Base-by-base conservation (phyloP, 2,888 invertebrate species). In the Caenorhabditis becei region DNA sequence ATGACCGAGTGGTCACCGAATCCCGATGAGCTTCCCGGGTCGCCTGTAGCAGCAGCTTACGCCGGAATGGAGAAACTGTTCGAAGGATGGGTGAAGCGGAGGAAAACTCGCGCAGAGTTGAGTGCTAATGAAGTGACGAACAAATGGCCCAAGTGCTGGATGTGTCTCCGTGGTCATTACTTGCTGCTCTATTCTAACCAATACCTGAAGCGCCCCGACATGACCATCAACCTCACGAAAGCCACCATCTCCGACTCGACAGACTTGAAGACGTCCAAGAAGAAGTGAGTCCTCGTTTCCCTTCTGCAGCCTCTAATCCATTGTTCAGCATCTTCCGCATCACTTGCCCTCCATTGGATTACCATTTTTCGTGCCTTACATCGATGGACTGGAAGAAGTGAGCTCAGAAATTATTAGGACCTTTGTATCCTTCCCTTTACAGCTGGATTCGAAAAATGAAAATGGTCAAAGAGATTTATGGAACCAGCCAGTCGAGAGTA, bases 81-180 rank as follows among this genome's bases (percentile, higher is more conserved):
- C 66, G 87, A 87, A 77, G 87, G 87, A 80, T 87, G 87, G 87
- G 82, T 86, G 11, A 72, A 83, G 28, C 65, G 87, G 49, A 69
- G 87, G 77, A 87, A 87, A 77, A 87, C 86, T 10, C 37, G 80
- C 0, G 83, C 82, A 5, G 87, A 87, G 63, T 62, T 86, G 37
- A 80, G 70, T 26, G 74, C 75, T 0, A 62, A 77, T 23, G 86
- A 84, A 24, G 66, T 77, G 20, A 87, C 86, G 18, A 87, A 87
- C 59, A 87, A 89, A 62, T 90, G 89, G 90, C 84, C 87, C 2
- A 88, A 89, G 71, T 84, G 86, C 35, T 90, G 90, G 90, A 83
- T 88, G 82, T 79, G 84, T 35, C 75, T 90, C 14, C 80, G 77
- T 44, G 86, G 84, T 18, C 81, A 83, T 8, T 82, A 86, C 61